Evolutionary conservation across 2,888 invertebrate genomes (phyloP), one percentile per base, ranked within the genome.

Genomic region (Drosophila incognita): DNA sequence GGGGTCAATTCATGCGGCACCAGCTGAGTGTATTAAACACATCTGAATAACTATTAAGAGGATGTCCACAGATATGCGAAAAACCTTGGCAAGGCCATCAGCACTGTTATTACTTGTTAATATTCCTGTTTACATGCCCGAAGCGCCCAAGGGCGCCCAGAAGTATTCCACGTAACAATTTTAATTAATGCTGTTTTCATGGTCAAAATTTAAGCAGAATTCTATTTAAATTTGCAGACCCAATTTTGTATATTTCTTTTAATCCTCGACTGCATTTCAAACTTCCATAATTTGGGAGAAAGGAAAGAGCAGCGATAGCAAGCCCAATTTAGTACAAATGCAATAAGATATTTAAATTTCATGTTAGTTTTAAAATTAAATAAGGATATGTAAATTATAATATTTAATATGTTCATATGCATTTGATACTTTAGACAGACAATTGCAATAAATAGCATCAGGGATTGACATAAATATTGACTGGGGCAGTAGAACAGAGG

Each of bases 11-110:
- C 49, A 49, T 57, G 69, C 63, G 75, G 54, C 65, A 69, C 57
- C 69, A 66, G 58, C 64, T 56, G 64, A 75, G 80, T 79, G 66
- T 71, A 75, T 76, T 67, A 71, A 70, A 61, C 53, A 65, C 52
- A 71, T 71, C 70, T 64, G 71, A 75, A 70, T 80, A 65, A 64
- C 66, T 75, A 36, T 66, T 71, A 65, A 75, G 51, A 46, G 51
- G 53, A 58, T 61, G 46, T 61, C 60, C 52, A 40, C 42, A 54
- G 27, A 52, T 56, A 65, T 57, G 29, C 21, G 15, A 49, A 54
- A 58, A 62, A 46, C 35, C 38, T 40, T 31, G 21, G 21, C 51
- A 38, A n/a, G 21, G 21, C 56, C 46, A 40, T 27, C 38, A 42
- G 15, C 40, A 60, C 18, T 33, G 56, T 60, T 61, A 64, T 51